These are phyloP conservation scores for Nannoperca australis DNA, from an alignment of 2,797 vertebrate genomes.

Conservation along the genomic window DNA sequence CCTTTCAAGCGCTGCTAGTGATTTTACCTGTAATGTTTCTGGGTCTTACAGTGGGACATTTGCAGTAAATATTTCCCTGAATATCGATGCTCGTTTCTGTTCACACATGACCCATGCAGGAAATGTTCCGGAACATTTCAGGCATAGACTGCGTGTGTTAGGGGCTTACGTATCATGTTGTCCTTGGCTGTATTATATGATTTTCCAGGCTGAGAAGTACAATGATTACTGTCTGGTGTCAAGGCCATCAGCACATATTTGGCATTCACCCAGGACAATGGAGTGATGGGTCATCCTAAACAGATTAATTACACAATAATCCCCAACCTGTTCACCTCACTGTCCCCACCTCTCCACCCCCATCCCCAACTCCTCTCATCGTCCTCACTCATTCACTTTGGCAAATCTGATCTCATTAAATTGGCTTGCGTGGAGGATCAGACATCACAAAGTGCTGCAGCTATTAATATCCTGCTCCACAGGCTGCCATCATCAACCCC, in stretches of 20 bases:
- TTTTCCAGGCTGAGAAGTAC: not conserved
- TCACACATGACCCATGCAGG: too few species aligned
- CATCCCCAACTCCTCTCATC: not conserved
- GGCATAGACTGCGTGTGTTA: too few species aligned
- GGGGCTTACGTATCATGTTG: too few species aligned
- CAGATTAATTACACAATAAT: conserved; percentile 6
- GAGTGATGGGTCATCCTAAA: not conserved
- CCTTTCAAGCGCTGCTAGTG: too few species aligned
- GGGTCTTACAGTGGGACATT: too few species aligned
- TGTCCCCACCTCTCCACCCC: not conserved
- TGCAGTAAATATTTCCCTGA: too few species aligned
- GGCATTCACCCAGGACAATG: not conserved
- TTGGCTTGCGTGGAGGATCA: not conserved
- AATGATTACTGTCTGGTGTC: not conserved
- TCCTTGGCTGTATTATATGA: too few species aligned
- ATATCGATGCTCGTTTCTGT: too few species aligned
- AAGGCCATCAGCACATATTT: not conserved
- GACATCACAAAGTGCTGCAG: not conserved
- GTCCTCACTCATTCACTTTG: not conserved
- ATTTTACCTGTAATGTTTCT: too few species aligned
- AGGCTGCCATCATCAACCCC: not conserved
- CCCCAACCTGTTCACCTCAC: not conserved
- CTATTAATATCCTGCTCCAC: not conserved
- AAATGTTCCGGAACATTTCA: too few species aligned
- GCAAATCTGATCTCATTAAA: not conserved